Conservation (phyloP, 2,797 vertebrate species). For the Denticeps clupeoides region DNA sequence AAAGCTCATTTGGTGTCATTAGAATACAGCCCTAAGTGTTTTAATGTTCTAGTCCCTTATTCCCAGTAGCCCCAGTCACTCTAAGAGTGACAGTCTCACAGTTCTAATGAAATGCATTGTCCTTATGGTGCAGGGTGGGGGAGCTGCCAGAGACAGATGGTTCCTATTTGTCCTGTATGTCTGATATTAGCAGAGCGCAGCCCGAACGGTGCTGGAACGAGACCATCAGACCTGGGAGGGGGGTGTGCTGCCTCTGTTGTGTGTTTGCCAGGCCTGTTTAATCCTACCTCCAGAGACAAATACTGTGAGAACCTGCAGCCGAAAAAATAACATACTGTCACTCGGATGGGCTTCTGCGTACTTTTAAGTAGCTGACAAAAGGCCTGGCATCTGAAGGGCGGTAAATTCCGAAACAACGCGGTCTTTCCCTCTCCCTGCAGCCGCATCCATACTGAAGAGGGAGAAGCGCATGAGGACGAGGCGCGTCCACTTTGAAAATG, state of each 20-base stretch:
- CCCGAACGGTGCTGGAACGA: slow-evolving; percentile 45
- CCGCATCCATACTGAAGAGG: slow-evolving; percentile 86
- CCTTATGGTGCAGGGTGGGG: slow-evolving; percentile 43
- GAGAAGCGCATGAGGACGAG: slow-evolving; percentile 89
- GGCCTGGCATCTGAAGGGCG: too few species aligned
- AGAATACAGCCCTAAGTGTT: too few species aligned
- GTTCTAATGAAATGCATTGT: slow-evolving; percentile 67
- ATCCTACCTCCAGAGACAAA: neutral
- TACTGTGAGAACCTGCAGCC: neutral
- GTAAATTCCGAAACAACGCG: too few species aligned
- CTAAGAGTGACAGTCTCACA: slow-evolving; percentile 14
- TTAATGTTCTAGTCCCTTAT: too few species aligned
- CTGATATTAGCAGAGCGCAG: slow-evolving; percentile 65
- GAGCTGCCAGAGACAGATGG: slow-evolving; percentile 71
- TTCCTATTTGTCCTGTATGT: slow-evolving; percentile 77
- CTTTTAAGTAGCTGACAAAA: too few species aligned
- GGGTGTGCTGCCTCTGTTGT: neutral
- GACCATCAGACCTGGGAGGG: slow-evolving; percentile 12
- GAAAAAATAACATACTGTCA: too few species aligned
- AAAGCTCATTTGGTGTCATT: too few species aligned
- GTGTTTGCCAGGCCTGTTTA: neutral
- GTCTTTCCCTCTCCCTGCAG: too few species aligned
- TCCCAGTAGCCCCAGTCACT: neutral
- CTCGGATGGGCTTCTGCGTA: neutral
- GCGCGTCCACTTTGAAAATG: slow-evolving; percentile 92